Base-by-base conservation (phyloP, 2,888 invertebrate genomes). In the Boloria euphrosyne region DNA sequence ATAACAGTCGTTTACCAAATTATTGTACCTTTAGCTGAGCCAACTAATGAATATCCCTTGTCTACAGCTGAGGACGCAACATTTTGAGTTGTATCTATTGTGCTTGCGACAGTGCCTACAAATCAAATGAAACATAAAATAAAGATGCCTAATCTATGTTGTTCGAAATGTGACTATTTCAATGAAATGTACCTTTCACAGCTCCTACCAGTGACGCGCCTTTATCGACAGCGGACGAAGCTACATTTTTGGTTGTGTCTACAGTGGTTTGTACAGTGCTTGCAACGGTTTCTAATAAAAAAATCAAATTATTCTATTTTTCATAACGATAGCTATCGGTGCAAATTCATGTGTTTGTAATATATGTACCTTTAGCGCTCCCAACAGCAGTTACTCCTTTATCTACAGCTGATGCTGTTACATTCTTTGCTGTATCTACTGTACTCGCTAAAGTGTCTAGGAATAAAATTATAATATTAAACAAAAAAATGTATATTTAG, bases 21-120 rank as follows among this genome's bases (percentile, higher is more conserved):
- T 13, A 27, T 59, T 5, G 17, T 79, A 81, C 81, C 82, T 83
- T 81, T 83, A 68, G 82, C 81, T 31, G 75, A 76, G 67, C 79
- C 81, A 64, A 82, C 79, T 47, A 83, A 69, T 22, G 80, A 76
- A 63, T 80, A 73, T 53, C 86, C 80, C 57, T 84, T 84, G 53
- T 83, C 83, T 67, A 80, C 74, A 58, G 80, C 82, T 17, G 83
- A 73, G 14, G 81, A 76, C 5, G 86, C 80, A 44, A 77, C 76
- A 73, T 77, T 82, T 73, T 83, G 85, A 17, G 83, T 82, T 13
- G 83, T 81, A 68, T 83, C 85, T 73, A 87, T 79, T 38, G 84
- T 82, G 64, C 75, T 81, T 52, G 80, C 70, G 69, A 85, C 79
- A 2, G 83, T 80, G 69, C 85, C 86, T 86, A 84, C 65, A 78